Evolutionary conservation across 2,113 vertebrate species (phyloP).

Genomic region (Hucho hucho): DNA sequence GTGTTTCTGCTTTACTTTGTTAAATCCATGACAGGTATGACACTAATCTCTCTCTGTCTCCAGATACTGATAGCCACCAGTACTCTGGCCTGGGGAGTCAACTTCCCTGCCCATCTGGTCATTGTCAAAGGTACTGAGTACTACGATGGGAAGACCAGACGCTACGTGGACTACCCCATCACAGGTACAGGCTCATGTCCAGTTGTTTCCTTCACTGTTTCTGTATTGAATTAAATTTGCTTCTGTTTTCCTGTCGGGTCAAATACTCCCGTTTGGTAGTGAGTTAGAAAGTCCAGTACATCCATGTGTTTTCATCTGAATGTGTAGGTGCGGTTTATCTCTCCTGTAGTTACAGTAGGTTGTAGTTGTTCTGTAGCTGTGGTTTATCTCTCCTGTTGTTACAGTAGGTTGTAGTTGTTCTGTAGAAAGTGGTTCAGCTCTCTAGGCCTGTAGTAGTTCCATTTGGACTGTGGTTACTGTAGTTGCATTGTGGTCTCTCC

Average conservation of each 20-base stretch:
- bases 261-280: not conserved
- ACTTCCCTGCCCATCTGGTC: conserved; percentile 98
- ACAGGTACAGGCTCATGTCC: conserved; percentile 80
- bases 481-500: conserved; percentile 19
- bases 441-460: too few relatives aligned
- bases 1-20: not conserved
- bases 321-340: not conserved
- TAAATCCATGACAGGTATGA: too few relatives aligned
- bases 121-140: conserved; percentile 98
- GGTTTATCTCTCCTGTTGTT: too few relatives aligned
- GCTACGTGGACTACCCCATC: conserved; percentile 97
- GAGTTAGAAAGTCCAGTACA: not conserved
- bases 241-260: too few relatives aligned
- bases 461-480: too few relatives aligned
- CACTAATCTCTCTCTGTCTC: not conserved
- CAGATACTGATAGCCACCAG: conserved; percentile 97
- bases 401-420: too few relatives aligned
- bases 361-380: too few relatives aligned
- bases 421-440: too few relatives aligned
- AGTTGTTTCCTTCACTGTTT: not conserved
- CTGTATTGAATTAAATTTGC: too few relatives aligned
- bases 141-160: conserved; percentile 93
- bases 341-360: too few relatives aligned
- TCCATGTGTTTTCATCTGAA: not conserved
- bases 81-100: conserved; percentile 97